Base-by-base conservation (phyloP, 2,113 vertebrate genomes). In the Dipodomys ordii region DNA sequence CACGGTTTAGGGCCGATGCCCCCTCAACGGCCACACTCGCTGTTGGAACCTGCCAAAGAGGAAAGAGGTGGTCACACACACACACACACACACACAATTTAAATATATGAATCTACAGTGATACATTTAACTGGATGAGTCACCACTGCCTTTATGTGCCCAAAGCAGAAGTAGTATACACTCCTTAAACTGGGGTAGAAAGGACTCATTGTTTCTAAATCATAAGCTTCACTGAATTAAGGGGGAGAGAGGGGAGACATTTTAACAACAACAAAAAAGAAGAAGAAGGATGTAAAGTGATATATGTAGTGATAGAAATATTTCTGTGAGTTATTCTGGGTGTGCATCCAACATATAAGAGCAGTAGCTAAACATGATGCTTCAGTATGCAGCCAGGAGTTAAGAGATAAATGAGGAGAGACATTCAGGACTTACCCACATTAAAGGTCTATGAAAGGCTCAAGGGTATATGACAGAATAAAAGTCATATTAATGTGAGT, bases 11-110 rank as follows among this genome's bases (percentile, higher is more conserved):
- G 83, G 99, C 99, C 3, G 99, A 99, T 0, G 99, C 98, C 53
- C 99, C 99, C 97, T 99, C 99, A 1, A 99, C 98, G 68, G 98
- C 99, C 94, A 99, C 99, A 2, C 99, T 99, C 39, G 99, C 99
- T 80, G 99, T 99, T 44, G 99, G 99, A 76, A 99, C 99, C 99
- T 99, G 97, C 84, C 2, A 0, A 87, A 93, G 90, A 89, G 39
- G 94, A 39, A 39, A 39, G 39, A 39, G 39, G 49, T 53, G 49
- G 12, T 53, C 49, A 53, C 49, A 11, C 49, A 60, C 53, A 94
- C 68, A 68, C 67, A 68, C 53, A 57, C 53, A 57, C 53, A 57
- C 12, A 16, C 12, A 57, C 6, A 95, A 95, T 79, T 72, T 39
- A 44, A 79, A 91, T 39, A 57, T 30, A 88, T 88, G 60, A 32